A percentile compares a stretch with the other conserved stretches of the same genome.
Conservation (phyloP, 2,888 invertebrate genomes). For the Cryptus armator region DNA sequence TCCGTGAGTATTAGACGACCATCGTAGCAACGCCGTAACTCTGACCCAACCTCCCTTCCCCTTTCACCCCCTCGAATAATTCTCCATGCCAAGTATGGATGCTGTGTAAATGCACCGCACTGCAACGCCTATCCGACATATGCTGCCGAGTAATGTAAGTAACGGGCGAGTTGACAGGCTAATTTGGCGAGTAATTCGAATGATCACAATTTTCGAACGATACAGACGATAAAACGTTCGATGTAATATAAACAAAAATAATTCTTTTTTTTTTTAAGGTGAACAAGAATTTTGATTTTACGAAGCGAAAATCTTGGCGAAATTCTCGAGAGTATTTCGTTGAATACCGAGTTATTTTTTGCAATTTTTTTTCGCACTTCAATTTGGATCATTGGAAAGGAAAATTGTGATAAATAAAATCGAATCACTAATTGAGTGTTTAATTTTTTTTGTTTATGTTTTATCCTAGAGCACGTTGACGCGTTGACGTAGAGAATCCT, state of each 20-base stretch:
- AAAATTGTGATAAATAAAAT: too few species aligned
- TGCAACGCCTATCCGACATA: constrained; percentile 64
- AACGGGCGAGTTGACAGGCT: constrained; percentile 17
- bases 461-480: too few species aligned
- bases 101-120: constrained; percentile 59
- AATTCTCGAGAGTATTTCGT: too few species aligned
- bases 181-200: constrained; percentile 54
- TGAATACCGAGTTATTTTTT: too few species aligned
- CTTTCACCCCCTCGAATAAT: constrained; percentile 57
- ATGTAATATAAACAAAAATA: constrained; percentile 32
- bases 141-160: constrained; percentile 56
- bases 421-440: too few species aligned
- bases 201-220: constrained; percentile 1
- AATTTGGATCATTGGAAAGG: too few species aligned
- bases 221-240: neutral
- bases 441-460: neutral
- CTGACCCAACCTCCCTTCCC: constrained; percentile 18
- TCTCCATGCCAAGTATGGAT: constrained; percentile 51
- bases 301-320: too few species aligned
- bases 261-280: too few species aligned
- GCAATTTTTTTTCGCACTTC: too few species aligned
- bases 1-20: constrained; percentile 59
- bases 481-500: neutral
- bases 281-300: too few species aligned
- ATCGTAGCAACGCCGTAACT: constrained; percentile 55